Percentiles rank a stretch among this genome's conserved stretches.
Conservation (phyloP, 1,140 invertebrate species). For the Teleopsis dalmanni region DNA sequence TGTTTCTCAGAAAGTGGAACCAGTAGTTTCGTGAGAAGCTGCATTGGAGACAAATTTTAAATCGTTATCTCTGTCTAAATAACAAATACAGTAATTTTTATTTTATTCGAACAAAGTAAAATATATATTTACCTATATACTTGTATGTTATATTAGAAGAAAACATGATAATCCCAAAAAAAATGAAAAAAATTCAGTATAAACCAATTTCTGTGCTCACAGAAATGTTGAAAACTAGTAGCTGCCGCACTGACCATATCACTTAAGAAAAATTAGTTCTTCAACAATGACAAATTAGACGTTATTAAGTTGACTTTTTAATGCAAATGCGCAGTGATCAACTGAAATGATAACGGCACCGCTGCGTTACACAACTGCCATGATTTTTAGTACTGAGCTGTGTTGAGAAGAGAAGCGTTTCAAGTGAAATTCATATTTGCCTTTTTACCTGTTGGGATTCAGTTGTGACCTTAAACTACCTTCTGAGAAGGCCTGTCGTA, state of each 20-base stretch:
- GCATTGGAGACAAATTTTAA: no score
- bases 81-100: no score
- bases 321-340: neutral
- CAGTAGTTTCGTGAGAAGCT: no score
- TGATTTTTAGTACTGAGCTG: neutral
- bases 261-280: slow-evolving; percentile 17
- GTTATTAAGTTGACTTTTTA: slow-evolving; percentile 12
- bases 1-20: no score
- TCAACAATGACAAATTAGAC: slow-evolving; percentile 16
- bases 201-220: neutral
- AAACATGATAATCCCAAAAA: neutral
- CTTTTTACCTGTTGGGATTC: neutral
- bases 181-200: neutral
- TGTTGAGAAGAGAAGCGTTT: neutral
- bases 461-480: no score
- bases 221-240: slow-evolving; percentile 12
- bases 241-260: slow-evolving; percentile 12
- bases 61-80: no score
- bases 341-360: slow-evolving; percentile 1
- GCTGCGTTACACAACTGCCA: no score
- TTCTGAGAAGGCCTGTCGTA: no score
- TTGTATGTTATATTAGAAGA: neutral
- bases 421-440: neutral
- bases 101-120: no score
- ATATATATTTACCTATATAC: no score